phyloP scores from a whole-genome alignment of 2,797 vertebrate species.

The Lepus townsendii region DNA sequence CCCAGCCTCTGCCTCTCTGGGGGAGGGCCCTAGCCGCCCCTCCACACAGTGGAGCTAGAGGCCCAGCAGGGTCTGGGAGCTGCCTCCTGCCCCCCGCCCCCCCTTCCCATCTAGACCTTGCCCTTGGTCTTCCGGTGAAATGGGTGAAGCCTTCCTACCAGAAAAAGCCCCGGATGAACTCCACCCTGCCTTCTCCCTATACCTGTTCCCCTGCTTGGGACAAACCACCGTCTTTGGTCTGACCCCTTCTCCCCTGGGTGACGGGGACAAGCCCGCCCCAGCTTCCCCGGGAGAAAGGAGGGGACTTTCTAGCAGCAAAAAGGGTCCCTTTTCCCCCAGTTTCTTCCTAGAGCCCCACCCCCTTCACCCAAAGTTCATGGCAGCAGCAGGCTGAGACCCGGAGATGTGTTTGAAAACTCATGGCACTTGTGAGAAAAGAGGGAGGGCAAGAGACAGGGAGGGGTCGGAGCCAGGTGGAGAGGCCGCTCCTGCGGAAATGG shows the following conservation, averaged over 20 bases:
- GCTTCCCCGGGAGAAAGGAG: constrained; percentile 72
- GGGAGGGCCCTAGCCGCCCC: not conserved
- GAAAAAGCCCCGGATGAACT: constrained; percentile 39
- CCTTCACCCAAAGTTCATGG: constrained; percentile 75
- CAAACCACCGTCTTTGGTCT: constrained; percentile 84
- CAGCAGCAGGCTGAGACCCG: constrained; percentile 81
- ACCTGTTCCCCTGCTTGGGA: constrained; percentile 45
- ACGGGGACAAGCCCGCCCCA: constrained; percentile 76
- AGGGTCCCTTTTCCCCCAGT: constrained; percentile 59
- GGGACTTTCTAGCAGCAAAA: constrained; percentile 84
- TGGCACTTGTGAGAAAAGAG: constrained; percentile 85
- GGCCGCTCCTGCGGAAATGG: constrained; percentile 62
- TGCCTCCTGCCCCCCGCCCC: not conserved
- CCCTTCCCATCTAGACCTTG: not conserved
- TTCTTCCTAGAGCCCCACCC: constrained; percentile 65
- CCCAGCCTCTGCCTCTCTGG: not conserved
- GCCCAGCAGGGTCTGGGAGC: not conserved
- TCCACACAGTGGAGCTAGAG: not conserved
- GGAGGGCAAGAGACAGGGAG: constrained; percentile 44
- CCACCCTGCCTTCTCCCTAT: constrained; percentile 41
- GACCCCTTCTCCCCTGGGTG: constrained; percentile 76
- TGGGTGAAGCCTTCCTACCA: constrained; percentile 17
- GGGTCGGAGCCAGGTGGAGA: constrained; percentile 36
- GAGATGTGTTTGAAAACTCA: constrained; percentile 84
- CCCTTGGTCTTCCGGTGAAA: constrained; percentile 31